Conservation (phyloP, 2,797 vertebrate genomes). For the Rhodeus uyekii region DNA sequence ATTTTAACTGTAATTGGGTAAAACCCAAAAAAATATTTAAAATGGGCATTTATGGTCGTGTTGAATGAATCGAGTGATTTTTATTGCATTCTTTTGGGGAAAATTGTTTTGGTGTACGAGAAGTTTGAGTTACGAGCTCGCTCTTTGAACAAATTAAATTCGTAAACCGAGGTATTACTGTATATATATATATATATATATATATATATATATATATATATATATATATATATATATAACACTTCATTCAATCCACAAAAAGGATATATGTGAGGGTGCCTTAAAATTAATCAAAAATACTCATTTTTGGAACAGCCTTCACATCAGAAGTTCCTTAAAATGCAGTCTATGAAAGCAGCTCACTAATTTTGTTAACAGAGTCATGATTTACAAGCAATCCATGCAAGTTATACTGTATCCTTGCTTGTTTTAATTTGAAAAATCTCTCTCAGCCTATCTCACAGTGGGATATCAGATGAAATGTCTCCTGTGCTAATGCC, state of each 20-base stretch:
- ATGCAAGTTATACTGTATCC: slow-evolving; percentile 19
- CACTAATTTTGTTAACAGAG: background rate
- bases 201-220: no score
- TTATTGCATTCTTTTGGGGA: no score
- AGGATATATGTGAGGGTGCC: background rate
- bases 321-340: background rate
- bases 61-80: no score
- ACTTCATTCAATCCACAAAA: background rate
- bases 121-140: no score
- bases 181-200: no score
- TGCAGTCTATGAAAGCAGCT: background rate
- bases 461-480: slow-evolving; percentile 28
- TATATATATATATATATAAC: background rate
- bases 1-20: no score
- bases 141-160: no score
- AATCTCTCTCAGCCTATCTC: slow-evolving; percentile 31
- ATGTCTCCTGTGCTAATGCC: slow-evolving; percentile 29
- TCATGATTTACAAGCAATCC: background rate
- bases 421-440: slow-evolving; percentile 31
- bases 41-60: no score
- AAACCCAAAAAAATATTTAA: no score
- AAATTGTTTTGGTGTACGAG: no score
- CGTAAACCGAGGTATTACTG: no score
- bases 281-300: background rate
- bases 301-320: background rate